Evolutionary conservation across 2,888 invertebrate species (phyloP).

Genomic region (Cephus sareptanus): DNA sequence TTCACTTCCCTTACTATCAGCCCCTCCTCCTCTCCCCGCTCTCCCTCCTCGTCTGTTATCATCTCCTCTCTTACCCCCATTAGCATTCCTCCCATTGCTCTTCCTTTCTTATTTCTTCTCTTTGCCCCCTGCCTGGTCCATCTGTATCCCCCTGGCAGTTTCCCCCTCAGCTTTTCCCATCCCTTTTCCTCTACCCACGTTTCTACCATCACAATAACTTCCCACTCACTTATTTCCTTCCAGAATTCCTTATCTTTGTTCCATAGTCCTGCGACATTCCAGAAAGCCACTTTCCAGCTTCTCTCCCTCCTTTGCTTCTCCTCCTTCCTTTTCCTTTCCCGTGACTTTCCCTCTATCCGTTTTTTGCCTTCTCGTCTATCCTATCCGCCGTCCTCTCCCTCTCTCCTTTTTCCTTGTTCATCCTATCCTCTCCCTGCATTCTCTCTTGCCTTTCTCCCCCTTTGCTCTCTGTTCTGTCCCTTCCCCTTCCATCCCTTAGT

Average conservation of each 20-base stretch:
- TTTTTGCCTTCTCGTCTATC: conserved; percentile 5
- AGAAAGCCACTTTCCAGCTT: conserved; percentile 18
- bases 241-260: conserved; percentile 32
- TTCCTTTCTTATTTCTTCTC: conserved; percentile 24
- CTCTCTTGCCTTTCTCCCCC: background rate
- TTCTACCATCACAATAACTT: conserved; percentile 26
- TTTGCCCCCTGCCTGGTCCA: conserved; percentile 18
- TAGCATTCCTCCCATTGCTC: conserved; percentile 26
- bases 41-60: background rate
- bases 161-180: conserved; percentile 17
- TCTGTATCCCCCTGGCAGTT: conserved; percentile 19
- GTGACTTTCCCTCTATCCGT: background rate
- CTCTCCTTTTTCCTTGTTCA: background rate
- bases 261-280: conserved; percentile 30
- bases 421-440: background rate
- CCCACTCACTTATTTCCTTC: conserved; percentile 20
- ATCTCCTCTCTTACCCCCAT: conserved; percentile 23
- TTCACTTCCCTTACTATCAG: background rate
- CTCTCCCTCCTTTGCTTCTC: background rate
- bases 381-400: background rate
- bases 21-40: conserved; percentile 1
- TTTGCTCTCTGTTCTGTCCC: background rate
- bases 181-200: conserved; percentile 32
- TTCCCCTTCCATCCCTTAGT: background rate
- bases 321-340: conserved; percentile 1